phyloP scores from a whole-genome alignment of 2,113 vertebrate species.

The Pseudorhombus dupliciocellatus region DNA sequence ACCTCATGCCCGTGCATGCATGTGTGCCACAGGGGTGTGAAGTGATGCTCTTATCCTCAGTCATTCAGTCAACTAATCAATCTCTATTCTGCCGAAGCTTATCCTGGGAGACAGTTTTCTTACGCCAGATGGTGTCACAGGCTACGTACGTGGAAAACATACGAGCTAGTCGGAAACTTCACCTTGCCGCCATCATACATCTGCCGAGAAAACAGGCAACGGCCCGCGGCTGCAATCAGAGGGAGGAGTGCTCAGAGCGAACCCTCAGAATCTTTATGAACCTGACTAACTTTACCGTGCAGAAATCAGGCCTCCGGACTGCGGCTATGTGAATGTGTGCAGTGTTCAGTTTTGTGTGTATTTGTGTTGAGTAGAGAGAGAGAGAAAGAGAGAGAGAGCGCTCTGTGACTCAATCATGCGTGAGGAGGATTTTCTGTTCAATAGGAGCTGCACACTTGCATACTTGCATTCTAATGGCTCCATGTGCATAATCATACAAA shows the following conservation, averaged over 20 bases:
- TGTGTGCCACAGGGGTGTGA: constrained; percentile 61
- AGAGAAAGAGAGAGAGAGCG: constrained; percentile 41
- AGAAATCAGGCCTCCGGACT: constrained; percentile 54
- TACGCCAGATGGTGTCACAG: constrained; percentile 33
- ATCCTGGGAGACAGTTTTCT: constrained; percentile 31
- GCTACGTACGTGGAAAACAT: constrained; percentile 22
- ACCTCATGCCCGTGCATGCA: constrained; percentile 43
- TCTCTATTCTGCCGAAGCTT: constrained; percentile 41
- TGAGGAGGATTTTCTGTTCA: constrained; percentile 78
- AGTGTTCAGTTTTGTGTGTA: constrained; percentile 11
- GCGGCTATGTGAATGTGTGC: constrained; percentile 11
- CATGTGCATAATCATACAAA: constrained; percentile 63
- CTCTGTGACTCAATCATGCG: constrained; percentile 74
- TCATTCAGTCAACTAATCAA: constrained; percentile 50
- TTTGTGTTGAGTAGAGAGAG: constrained; percentile 35
- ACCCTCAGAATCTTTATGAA: constrained; percentile 55
- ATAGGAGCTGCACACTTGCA: constrained; percentile 74
- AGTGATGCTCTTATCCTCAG: constrained; percentile 60
- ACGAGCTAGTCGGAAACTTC: constrained; percentile 21
- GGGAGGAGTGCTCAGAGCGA: constrained; percentile 40
- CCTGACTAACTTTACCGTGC: constrained; percentile 74
- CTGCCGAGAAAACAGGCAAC: constrained; percentile 45
- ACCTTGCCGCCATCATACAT: constrained; percentile 25
- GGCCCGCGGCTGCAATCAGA: constrained; percentile 57
- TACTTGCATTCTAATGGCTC: constrained; percentile 80